Percentiles rank a stretch among this genome's conserved stretches.
Conservation (phyloP, 2,888 invertebrate genomes). For the Drosophila kuntzei region DNA sequence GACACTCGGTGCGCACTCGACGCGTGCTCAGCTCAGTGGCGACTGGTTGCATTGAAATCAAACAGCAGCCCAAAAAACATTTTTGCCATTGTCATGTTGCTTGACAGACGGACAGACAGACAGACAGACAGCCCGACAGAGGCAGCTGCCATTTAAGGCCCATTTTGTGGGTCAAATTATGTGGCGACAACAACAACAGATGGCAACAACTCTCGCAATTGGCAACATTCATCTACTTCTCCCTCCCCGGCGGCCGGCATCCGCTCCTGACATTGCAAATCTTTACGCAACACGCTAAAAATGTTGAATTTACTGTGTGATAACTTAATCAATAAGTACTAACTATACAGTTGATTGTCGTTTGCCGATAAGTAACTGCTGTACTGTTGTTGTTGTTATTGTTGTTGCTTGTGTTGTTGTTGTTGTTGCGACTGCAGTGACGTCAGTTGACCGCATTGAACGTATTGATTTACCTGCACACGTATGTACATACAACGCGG, state of each 20-base stretch:
- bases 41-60: slow-evolving; percentile 40
- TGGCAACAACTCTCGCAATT: slow-evolving; percentile 1
- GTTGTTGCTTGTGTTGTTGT: slow-evolving; percentile 4
- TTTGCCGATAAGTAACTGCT: slow-evolving; percentile 39
- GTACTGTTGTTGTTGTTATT: slow-evolving; percentile 7
- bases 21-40: slow-evolving; percentile 28
- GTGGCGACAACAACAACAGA: slow-evolving; percentile 1
- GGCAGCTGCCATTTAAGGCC: slow-evolving; percentile 34
- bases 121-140: neutral
- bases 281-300: slow-evolving; percentile 53
- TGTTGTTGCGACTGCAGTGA: slow-evolving; percentile 37
- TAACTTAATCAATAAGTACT: slow-evolving; percentile 63
- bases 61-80: slow-evolving; percentile 20
- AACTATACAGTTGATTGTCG: slow-evolving; percentile 33
- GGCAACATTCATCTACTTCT: neutral
- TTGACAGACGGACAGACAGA: neutral
- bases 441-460: slow-evolving; percentile 59
- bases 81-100: slow-evolving; percentile 27
- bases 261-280: slow-evolving; percentile 10
- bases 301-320: slow-evolving; percentile 31
- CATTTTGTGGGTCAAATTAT: slow-evolving; percentile 19
- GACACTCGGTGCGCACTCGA: slow-evolving; percentile 12
- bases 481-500: slow-evolving; percentile 9
- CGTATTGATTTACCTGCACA: slow-evolving; percentile 48
- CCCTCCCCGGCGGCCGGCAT: neutral